These are phyloP conservation scores for Carollia perspicillata DNA, from an alignment of 2,113 vertebrate species.

Conservation along the genomic window DNA sequence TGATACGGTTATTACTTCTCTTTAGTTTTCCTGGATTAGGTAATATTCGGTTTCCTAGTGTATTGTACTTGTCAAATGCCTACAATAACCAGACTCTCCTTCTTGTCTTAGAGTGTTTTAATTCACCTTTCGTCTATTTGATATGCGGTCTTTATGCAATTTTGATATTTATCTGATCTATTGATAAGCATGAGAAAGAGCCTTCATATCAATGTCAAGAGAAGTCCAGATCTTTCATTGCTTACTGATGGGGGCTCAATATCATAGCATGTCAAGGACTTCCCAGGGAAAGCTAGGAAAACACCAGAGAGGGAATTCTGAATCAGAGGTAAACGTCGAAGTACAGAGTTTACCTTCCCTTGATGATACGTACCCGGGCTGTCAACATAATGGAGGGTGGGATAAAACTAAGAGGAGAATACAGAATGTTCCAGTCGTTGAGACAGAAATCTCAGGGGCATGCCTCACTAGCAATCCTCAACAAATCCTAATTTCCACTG, in stretches of 20 bases:
- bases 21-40: not conserved
- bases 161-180: not conserved
- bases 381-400: not conserved
- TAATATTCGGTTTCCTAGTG: not conserved
- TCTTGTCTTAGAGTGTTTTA: not conserved
- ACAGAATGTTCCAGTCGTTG: not conserved
- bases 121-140: not conserved
- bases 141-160: not conserved
- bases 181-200: not conserved
- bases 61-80: not conserved
- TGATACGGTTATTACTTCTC: not conserved
- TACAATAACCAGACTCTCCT: not conserved
- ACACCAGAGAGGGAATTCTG: not conserved
- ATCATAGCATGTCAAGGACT: not conserved
- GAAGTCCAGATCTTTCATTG: not conserved
- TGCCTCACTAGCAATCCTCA: not conserved
- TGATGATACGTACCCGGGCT: not conserved
- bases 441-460: not conserved
- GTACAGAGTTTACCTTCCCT: not conserved
- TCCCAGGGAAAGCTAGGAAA: not conserved
- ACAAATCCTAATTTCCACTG: not conserved
- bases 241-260: not conserved
- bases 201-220: not conserved
- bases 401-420: not conserved
- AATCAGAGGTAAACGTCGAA: not conserved